Conservation (phyloP, 2,888 invertebrate genomes). For the Apomyelois bistriatella region DNA sequence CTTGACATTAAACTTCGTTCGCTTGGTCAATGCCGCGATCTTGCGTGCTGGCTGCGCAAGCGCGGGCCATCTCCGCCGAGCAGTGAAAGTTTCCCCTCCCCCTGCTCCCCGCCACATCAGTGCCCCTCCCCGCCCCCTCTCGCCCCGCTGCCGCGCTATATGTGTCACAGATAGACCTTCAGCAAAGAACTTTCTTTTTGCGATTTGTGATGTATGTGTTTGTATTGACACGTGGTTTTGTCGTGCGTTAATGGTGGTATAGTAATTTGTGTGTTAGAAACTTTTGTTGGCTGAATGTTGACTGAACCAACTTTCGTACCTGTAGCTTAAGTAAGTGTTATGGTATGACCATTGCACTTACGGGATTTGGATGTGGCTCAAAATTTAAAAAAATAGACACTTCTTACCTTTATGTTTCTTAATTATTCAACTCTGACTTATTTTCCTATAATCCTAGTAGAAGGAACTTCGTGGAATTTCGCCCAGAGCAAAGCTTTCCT, state of each 20-base stretch:
- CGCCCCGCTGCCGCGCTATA: slow-evolving; percentile 17
- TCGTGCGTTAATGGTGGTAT: not conserved
- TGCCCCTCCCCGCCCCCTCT: not conserved
- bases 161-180: slow-evolving; percentile 30
- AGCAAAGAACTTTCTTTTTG: slow-evolving; percentile 22
- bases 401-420: too few relatives aligned
- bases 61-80: slow-evolving; percentile 14
- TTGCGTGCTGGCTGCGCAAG: not conserved
- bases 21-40: slow-evolving; percentile 14
- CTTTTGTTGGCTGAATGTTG: not conserved
- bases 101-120: not conserved
- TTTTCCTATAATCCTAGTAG: too few relatives aligned
- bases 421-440: too few relatives aligned
- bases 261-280: not conserved
- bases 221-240: slow-evolving; percentile 6
- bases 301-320: not conserved
- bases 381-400: too few relatives aligned
- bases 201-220: slow-evolving; percentile 12
- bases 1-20: slow-evolving; percentile 13
- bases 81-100: slow-evolving; percentile 21
- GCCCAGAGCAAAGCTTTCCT: too few relatives aligned
- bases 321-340: too few relatives aligned
- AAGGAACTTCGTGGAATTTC: too few relatives aligned
- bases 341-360: too few relatives aligned
- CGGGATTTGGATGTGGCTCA: too few relatives aligned